Conservation (phyloP, 2,888 invertebrate genomes). For the Pomacea canaliculata region DNA sequence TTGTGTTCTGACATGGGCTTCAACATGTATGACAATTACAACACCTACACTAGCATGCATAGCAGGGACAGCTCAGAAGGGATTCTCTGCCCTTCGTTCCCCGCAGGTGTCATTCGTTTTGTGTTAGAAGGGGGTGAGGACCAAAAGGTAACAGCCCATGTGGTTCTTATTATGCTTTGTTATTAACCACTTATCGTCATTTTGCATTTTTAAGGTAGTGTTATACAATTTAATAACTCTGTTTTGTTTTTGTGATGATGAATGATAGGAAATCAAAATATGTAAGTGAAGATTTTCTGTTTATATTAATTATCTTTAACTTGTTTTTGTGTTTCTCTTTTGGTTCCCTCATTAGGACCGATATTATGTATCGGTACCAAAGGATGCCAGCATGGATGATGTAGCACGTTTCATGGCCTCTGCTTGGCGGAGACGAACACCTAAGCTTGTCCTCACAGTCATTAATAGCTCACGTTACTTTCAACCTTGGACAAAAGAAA, state of each 20-base stretch:
- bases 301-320: too few species aligned
- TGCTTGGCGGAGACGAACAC: slow-evolving; percentile 53
- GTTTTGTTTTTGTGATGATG: too few species aligned
- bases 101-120: slow-evolving; percentile 3
- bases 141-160: neutral
- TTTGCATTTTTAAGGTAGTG: neutral
- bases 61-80: neutral
- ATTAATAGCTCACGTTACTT: slow-evolving; percentile 49
- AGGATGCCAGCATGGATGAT: slow-evolving; percentile 40
- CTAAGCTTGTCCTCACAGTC: slow-evolving; percentile 56
- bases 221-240: too few species aligned
- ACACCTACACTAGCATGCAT: slow-evolving; percentile 8
- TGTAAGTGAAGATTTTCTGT: too few species aligned
- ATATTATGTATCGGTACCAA: slow-evolving; percentile 48
- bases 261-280: too few species aligned
- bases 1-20: neutral
- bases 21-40: slow-evolving; percentile 12
- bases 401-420: slow-evolving; percentile 50
- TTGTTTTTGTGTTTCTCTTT: too few species aligned
- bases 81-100: slow-evolving; percentile 6
- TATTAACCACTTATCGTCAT: neutral
- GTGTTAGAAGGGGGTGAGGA: neutral
- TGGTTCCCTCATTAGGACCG: slow-evolving; percentile 24
- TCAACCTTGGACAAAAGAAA: slow-evolving; percentile 48
- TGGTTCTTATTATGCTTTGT: neutral